phyloP scores from a whole-genome alignment of 2,888 invertebrate genomes.

The Drosophila anceps region DNA sequence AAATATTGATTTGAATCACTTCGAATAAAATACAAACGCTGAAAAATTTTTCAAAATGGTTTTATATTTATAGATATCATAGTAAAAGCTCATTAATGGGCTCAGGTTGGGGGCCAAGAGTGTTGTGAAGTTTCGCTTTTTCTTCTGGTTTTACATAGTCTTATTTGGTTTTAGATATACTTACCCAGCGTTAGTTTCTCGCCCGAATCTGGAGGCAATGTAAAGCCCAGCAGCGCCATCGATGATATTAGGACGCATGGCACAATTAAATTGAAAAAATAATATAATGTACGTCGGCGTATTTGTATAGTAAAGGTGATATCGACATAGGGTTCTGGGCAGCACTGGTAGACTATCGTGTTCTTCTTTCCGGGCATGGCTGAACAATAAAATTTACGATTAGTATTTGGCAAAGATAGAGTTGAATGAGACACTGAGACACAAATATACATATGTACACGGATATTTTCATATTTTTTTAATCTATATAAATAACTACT shows the following conservation, averaged over 20 bases:
- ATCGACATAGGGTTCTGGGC: conserved; percentile 95
- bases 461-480: conserved; percentile 26
- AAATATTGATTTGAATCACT: conserved; percentile 15
- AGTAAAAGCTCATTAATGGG: conserved; percentile 2
- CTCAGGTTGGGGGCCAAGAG: conserved; percentile 37
- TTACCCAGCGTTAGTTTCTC: conserved; percentile 86
- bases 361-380: conserved; percentile 97
- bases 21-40: conserved; percentile 41
- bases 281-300: conserved; percentile 97
- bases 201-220: conserved; percentile 95
- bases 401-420: conserved; percentile 43
- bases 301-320: conserved; percentile 99
- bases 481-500: conserved; percentile 13
- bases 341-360: conserved; percentile 95
- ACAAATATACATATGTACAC: conserved; percentile 63
- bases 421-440: conserved; percentile 54
- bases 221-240: conserved; percentile 99
- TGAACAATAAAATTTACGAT: conserved; percentile 84
- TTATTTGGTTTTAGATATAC: conserved; percentile 58
- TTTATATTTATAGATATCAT: conserved; percentile 33
- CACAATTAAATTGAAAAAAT: conserved; percentile 99
- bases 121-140: conserved; percentile 29
- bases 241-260: conserved; percentile 99
- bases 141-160: background rate
- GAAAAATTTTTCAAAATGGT: conserved; percentile 59